Evolutionary conservation across 2,797 vertebrate genomes (phyloP).

Genomic region (Urosaurus nigricauda): DNA sequence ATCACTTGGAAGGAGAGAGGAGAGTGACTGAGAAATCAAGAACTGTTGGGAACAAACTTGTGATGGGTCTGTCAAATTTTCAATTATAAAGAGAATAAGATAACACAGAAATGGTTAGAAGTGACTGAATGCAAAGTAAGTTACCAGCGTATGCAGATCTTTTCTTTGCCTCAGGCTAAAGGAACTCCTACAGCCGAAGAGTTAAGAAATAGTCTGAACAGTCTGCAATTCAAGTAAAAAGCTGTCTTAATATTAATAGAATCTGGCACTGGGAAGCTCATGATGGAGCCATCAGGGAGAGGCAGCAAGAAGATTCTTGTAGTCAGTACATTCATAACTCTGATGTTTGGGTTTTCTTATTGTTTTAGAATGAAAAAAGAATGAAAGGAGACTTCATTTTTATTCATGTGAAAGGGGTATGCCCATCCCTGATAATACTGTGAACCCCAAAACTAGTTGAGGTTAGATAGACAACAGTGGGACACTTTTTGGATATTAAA

Average conservation of each 20-base stretch:
- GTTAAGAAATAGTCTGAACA: slow-evolving; percentile 29
- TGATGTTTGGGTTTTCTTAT: neutral
- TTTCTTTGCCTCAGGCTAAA: slow-evolving; percentile 57
- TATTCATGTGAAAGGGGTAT: slow-evolving; percentile 5
- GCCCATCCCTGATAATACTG: neutral
- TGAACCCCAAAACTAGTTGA: slow-evolving; percentile 1
- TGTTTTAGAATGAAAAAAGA: slow-evolving; percentile 21
- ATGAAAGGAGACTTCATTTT: slow-evolving; percentile 8
- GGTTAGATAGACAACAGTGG: slow-evolving; percentile 3
- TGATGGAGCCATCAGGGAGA: slow-evolving; percentile 6
- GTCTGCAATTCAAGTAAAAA: slow-evolving; percentile 24
- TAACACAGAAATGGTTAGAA: slow-evolving; percentile 56
- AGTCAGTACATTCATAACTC: slow-evolving; percentile 30
- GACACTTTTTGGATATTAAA: slow-evolving; percentile 26
- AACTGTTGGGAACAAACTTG: slow-evolving; percentile 50
- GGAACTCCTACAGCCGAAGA: slow-evolving; percentile 54
- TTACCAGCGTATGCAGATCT: slow-evolving; percentile 40
- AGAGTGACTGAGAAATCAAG: neutral
- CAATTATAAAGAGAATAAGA: slow-evolving; percentile 40
- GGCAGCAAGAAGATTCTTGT: neutral
- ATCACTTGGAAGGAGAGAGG: slow-evolving; percentile 16
- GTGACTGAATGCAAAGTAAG: slow-evolving; percentile 56
- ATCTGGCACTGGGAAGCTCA: slow-evolving; percentile 12
- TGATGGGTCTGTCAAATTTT: slow-evolving; percentile 51
- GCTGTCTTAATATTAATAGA: slow-evolving; percentile 6